A percentile compares a stretch with the other conserved stretches of the same genome.
Evolutionary conservation across 2,113 vertebrate species (phyloP).

Genomic region (Corvus cornix): DNA sequence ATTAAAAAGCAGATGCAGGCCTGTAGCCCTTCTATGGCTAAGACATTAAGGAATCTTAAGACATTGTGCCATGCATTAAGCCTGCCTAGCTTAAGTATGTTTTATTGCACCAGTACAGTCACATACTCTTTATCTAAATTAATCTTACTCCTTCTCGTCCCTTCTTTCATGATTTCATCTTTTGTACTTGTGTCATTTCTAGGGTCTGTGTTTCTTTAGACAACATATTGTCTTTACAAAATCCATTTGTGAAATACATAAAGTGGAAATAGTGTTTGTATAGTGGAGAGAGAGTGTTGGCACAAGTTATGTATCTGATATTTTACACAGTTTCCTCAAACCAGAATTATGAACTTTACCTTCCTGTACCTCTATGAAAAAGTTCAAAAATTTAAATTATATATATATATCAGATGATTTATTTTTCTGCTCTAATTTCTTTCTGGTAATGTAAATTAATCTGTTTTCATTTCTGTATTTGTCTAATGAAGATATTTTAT

Average conservation of each 20-base stretch:
- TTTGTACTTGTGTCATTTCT: neutral
- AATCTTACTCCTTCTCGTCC: accelerated
- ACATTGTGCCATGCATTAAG: neutral
- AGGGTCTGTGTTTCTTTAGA: neutral
- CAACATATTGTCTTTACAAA: neutral
- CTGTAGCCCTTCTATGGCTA: neutral
- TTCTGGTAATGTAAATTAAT: neutral
- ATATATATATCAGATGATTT: neutral
- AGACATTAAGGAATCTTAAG: neutral
- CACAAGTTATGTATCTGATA: neutral
- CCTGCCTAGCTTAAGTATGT: neutral
- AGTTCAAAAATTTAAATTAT: neutral
- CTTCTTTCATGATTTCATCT: neutral
- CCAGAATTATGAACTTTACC: neutral
- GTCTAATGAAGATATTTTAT: neutral
- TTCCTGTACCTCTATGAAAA: accelerated
- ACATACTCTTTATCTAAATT: neutral
- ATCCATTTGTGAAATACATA: neutral
- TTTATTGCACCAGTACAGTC: neutral
- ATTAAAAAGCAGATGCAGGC: neutral
- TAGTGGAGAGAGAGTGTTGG: neutral
- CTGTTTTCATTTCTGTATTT: neutral
- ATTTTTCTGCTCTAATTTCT: neutral
- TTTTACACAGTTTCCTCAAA: neutral
- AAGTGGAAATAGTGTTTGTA: neutral